Percentiles rank a stretch among this genome's conserved stretches.
Evolutionary conservation across 2,888 invertebrate species (phyloP).

Genomic region (Melanotus villosus): DNA sequence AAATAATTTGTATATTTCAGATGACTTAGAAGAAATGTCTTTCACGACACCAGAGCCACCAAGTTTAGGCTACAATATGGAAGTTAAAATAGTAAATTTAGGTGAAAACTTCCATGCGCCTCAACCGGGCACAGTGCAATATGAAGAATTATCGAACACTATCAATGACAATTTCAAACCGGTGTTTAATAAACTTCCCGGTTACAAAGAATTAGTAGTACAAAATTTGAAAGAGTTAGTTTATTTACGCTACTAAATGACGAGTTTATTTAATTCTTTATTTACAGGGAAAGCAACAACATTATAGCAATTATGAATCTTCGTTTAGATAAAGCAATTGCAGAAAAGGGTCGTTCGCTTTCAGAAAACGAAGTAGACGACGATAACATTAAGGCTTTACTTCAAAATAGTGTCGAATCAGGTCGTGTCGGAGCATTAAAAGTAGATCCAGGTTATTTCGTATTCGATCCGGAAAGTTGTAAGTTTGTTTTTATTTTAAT

Average conservation of each 20-base stretch:
- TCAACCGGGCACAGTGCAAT: slow-evolving; percentile 80
- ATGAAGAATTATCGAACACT: slow-evolving; percentile 77
- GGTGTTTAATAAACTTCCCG: slow-evolving; percentile 75
- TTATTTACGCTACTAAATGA: neutral
- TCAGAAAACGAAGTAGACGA: slow-evolving; percentile 57
- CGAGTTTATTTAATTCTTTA: neutral
- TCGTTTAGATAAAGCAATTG: slow-evolving; percentile 79
- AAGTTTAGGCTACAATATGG: slow-evolving; percentile 78
- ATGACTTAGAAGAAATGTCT: slow-evolving; percentile 72
- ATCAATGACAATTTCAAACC: slow-evolving; percentile 77
- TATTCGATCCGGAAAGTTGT: slow-evolving; percentile 81
- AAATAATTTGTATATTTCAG: no score
- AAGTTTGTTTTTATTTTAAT: slow-evolving; percentile 63
- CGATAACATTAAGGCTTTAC: slow-evolving; percentile 70
- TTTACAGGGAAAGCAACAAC: slow-evolving; percentile 73
- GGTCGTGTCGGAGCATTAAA: slow-evolving; percentile 85
- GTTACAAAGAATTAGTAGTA: slow-evolving; percentile 80
- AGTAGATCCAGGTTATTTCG: slow-evolving; percentile 86
- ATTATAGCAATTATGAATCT: slow-evolving; percentile 84
- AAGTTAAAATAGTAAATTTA: slow-evolving; percentile 81
- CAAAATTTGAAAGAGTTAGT: slow-evolving; percentile 81
- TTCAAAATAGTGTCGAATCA: slow-evolving; percentile 79
- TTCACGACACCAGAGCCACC: slow-evolving; percentile 77
- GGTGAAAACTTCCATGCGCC: slow-evolving; percentile 86
- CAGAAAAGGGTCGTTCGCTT: slow-evolving; percentile 73